Evolutionary conservation across 2,888 invertebrate genomes (phyloP).

Genomic region (Drosophila demipolita): DNA sequence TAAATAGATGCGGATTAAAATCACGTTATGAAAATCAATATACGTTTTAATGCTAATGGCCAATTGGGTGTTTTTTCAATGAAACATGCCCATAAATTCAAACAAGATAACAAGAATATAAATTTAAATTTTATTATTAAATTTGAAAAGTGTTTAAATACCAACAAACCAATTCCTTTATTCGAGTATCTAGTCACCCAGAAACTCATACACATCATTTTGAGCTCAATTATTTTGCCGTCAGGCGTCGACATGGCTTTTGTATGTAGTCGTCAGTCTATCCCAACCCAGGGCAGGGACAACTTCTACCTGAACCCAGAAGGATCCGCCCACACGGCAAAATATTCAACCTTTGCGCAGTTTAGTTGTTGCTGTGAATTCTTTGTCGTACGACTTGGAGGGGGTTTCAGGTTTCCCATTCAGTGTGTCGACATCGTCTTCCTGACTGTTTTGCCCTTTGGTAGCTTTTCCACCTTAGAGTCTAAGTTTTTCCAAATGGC

Average conservation of each 20-base stretch:
- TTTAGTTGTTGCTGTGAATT: constrained; percentile 15
- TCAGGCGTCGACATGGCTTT: constrained; percentile 44
- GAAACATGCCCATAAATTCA: background rate
- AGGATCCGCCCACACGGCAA: constrained; percentile 8
- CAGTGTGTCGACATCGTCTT: background rate
- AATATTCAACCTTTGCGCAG: constrained; percentile 29
- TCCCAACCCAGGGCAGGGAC: background rate
- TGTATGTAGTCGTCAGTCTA: constrained; percentile 13
- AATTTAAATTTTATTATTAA: background rate
- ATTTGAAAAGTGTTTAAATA: background rate
- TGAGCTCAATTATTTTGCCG: constrained; percentile 67
- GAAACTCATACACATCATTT: constrained; percentile 44
- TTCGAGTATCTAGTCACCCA: constrained; percentile 25
- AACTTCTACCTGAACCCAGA: constrained; percentile 16
- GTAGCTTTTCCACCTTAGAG: background rate
- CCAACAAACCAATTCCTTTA: background rate
- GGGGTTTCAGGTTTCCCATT: constrained; percentile 31
- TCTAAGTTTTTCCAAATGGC: constrained; percentile 23
- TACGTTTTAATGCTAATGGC: background rate
- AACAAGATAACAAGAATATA: background rate
- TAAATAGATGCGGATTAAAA: constrained; percentile 9
- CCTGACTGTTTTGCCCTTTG: constrained; percentile 10
- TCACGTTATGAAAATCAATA: constrained; percentile 23
- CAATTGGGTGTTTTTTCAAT: background rate
- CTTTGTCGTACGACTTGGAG: constrained; percentile 42